Conservation (phyloP, 1,140 invertebrate species). For the Steinernema feltiae region DNA sequence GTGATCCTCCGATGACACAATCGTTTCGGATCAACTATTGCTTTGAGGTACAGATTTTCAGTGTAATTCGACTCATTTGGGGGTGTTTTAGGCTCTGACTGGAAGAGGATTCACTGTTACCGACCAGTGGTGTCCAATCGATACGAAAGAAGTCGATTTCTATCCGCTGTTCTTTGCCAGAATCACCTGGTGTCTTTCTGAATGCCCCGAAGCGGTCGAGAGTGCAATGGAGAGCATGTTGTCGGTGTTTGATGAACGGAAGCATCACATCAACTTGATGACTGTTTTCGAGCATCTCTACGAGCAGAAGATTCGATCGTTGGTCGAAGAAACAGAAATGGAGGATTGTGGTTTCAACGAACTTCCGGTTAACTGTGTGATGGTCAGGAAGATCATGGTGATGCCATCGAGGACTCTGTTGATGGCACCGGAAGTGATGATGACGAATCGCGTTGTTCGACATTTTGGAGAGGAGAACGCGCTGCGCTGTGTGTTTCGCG, state of each 20-base stretch:
- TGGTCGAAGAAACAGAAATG: constrained; percentile 12
- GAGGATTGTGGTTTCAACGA: background rate
- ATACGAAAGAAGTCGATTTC: background rate
- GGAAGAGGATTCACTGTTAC: constrained; percentile 28
- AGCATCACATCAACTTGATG: constrained; percentile 19
- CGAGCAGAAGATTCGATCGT: constrained; percentile 10
- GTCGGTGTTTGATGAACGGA: constrained; percentile 32
- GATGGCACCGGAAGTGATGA: constrained; percentile 50
- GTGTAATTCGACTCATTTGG: constrained; percentile 7
- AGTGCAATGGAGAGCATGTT: constrained; percentile 32
- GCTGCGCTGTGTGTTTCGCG: constrained; percentile 41
- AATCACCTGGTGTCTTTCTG: constrained; percentile 22
- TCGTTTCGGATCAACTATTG: constrained; percentile 32
- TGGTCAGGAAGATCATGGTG: constrained; percentile 40
- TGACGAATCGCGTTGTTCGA: constrained; percentile 48
- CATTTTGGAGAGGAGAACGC: constrained; percentile 49
- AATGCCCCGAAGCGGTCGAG: constrained; percentile 26
- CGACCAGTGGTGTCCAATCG: constrained; percentile 26
- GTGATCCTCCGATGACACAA: background rate
- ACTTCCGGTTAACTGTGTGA: constrained; percentile 37
- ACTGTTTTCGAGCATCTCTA: constrained; percentile 29
- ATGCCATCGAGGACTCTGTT: constrained; percentile 44
- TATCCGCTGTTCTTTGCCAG: constrained; percentile 22
- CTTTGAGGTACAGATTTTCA: constrained; percentile 22
- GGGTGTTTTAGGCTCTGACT: constrained; percentile 30